Conservation (phyloP, 1,140 invertebrate genomes). For the Drosophila biarmipes region DNA sequence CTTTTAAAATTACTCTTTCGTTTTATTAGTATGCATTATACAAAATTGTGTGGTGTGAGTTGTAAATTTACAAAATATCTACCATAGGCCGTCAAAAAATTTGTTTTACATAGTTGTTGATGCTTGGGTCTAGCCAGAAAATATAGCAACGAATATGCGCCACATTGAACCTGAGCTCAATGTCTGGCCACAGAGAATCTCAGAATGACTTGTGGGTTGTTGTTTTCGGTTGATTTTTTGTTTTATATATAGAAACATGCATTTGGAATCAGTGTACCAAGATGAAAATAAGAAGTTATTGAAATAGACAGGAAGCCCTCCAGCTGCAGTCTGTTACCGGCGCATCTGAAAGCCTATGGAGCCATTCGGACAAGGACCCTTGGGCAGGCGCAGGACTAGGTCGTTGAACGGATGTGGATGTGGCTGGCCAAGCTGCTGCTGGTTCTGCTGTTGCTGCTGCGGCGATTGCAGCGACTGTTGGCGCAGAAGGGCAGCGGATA, state of each 20-base stretch:
- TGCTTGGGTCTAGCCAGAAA: slow-evolving; percentile 36
- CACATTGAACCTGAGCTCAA: slow-evolving; percentile 8
- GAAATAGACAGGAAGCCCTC: slow-evolving; percentile 16
- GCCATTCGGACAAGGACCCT: slow-evolving; percentile 86
- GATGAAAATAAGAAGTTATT: slow-evolving; percentile 36
- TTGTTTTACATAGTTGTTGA: slow-evolving; percentile 51
- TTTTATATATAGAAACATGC: slow-evolving; percentile 38
- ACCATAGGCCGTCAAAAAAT: slow-evolving; percentile 73
- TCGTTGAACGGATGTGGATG: slow-evolving; percentile 82
- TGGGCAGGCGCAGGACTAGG: slow-evolving; percentile 85
- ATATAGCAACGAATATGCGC: slow-evolving; percentile 13
- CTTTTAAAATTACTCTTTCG: slow-evolving; percentile 42
- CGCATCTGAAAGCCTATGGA: slow-evolving; percentile 86
- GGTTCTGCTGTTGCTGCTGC: slow-evolving; percentile 58
- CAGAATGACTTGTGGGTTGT: slow-evolving; percentile 21
- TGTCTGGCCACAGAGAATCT: slow-evolving; percentile 28
- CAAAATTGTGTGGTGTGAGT: slow-evolving; percentile 69
- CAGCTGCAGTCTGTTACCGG: slow-evolving; percentile 85
- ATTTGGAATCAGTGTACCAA: slow-evolving; percentile 33
- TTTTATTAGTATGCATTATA: slow-evolving; percentile 61
- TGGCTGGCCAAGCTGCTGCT: slow-evolving; percentile 34
- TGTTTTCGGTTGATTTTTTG: slow-evolving; percentile 9
- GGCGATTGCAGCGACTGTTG: slow-evolving; percentile 70
- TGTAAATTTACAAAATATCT: slow-evolving; percentile 80
- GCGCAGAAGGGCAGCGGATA: slow-evolving; percentile 72